phyloP scores from a whole-genome alignment of 2,888 invertebrate species.

The Podotricha telesiphe region DNA sequence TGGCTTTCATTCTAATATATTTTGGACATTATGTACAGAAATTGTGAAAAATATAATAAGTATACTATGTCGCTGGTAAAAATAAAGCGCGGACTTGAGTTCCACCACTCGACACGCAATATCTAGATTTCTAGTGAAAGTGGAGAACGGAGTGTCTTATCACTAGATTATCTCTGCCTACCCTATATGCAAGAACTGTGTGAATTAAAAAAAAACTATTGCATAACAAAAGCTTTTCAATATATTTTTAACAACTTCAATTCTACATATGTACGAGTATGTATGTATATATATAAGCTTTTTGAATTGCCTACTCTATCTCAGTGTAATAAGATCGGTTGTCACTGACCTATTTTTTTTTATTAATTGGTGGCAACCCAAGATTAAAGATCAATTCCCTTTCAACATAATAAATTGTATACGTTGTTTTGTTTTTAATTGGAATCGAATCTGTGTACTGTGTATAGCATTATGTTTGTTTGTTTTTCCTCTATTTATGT shows the following conservation, averaged over 20 bases:
- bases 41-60: no score
- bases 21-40: no score
- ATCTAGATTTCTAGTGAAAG: no score
- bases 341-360: constrained; percentile 34
- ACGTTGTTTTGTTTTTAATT: background rate
- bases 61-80: no score
- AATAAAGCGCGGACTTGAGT: background rate
- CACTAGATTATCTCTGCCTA: background rate
- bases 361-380: constrained; percentile 26
- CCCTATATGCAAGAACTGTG: background rate
- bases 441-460: constrained; percentile 4
- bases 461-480: background rate
- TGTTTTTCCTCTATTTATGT: no score
- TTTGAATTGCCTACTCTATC: background rate
- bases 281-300: background rate
- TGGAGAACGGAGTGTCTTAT: background rate
- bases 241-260: constrained; percentile 7
- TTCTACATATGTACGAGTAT: constrained; percentile 4
- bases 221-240: constrained; percentile 4
- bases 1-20: no score
- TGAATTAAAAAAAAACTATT: background rate
- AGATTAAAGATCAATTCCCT: constrained; percentile 13
- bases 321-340: background rate
- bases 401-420: constrained; percentile 15
- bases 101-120: background rate